phyloP scores from a whole-genome alignment of 2,888 invertebrate genomes.

The Ophion ellenae region DNA sequence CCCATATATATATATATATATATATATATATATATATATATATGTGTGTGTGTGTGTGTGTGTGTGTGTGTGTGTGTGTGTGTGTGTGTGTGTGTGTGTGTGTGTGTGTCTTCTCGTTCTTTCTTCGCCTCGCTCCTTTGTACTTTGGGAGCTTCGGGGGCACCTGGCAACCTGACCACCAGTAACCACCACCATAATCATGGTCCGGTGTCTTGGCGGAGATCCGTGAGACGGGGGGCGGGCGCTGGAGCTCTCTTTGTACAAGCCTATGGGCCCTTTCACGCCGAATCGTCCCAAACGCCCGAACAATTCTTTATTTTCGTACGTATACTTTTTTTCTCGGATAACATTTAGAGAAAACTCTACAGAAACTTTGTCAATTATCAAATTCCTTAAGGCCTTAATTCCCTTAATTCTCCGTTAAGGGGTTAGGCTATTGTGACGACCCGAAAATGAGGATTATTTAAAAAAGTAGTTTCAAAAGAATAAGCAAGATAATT shows the following conservation, averaged over 20 bases:
- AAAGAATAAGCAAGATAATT: no score
- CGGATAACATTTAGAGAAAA: neutral
- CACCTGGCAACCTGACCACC: conserved; percentile 66
- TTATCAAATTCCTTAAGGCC: neutral
- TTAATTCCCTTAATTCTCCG: no score
- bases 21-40: no score
- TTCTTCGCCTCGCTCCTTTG: conserved; percentile 24
- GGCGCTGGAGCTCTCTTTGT: conserved; percentile 15
- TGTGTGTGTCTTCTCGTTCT: neutral
- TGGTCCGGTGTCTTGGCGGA: conserved; percentile 36
- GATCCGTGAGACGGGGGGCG: conserved; percentile 14
- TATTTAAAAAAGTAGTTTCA: no score
- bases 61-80: no score
- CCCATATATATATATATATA: neutral
- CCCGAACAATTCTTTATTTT: neutral
- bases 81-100: no score
- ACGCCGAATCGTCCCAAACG: neutral
- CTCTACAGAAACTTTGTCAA: neutral
- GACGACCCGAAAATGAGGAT: neutral
- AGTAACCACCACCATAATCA: conserved; percentile 12
- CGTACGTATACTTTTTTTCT: neutral
- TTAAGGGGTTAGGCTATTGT: no score
- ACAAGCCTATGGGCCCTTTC: neutral
- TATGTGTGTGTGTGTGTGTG: no score
- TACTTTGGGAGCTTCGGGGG: conserved; percentile 39